Base-by-base conservation (phyloP, 2,888 invertebrate genomes). In the Cheilosia vernalis region DNA sequence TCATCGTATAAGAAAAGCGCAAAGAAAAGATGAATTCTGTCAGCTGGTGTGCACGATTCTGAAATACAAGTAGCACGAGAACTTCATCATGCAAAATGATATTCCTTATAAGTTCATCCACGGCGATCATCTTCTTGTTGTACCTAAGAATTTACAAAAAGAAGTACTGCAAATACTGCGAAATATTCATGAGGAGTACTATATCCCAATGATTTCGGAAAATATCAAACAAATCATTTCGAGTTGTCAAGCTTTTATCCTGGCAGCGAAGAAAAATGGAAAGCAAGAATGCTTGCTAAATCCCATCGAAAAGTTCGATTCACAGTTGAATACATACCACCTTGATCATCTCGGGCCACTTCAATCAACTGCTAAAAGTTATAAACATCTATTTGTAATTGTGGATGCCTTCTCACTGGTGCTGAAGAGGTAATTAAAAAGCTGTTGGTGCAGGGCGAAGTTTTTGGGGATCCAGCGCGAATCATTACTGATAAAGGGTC, bases 311-410 rank as follows among this genome's bases (percentile, higher is more conserved):
- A 90, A 91, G 51, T 89, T 82, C n/a, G 87, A 81, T 0, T 40
- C 61, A 0, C 90, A 89, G 2, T 55, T 90, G 7, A 53, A 88
- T 21, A 90, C 90, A 0, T 88, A 87, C 7, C 90, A 91, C 49
- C 51, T 89, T 6, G 90, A 90, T 64, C 91, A 91, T 47, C 17
- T 91, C 4, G 90, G 91, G 2, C 90, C 90, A 0, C 24, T 90
- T 33, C 72, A 86, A 0, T 85, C 87, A 15, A 90, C 90, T 0
- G 44, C 51, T 6, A 72, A 72, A n/a, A 60, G 37, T n/a, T 72
- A 73, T 49, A 56, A 53, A 10, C 40, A 77, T 60, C 49, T 83
- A 13, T 77, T 72, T 21, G 58, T 74, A 0, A 55, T 74, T n/a
- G 58, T 84, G 5, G 79, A 77, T 53, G 73, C 61, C 10, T 83